Base-by-base conservation (phyloP, 2,797 vertebrate genomes). In the Poeciliopsis infans region DNA sequence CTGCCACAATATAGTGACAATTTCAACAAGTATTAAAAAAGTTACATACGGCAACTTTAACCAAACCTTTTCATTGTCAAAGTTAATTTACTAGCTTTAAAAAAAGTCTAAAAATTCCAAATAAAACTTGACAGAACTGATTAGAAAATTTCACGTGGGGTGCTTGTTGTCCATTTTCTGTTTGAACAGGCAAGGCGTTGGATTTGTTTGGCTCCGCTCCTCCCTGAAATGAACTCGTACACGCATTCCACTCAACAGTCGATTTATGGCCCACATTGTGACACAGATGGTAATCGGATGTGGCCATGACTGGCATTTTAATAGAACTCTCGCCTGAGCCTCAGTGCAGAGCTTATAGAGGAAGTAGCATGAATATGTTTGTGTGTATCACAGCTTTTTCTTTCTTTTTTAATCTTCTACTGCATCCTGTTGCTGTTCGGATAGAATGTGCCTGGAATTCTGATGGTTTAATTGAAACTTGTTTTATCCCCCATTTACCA, bases 381-480 rank as follows among this genome's bases (percentile, higher is more conserved):
- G 55, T 43, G 74, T 64, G 15, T 53, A 77, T 25, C 5, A 76
- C 1, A 0, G 3, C 74, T 45, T 86, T 76, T 23, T 20, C 0
- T 20, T 49, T 7, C 2, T 47, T 51, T 51, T 79, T 73, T 43
- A 11, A 72, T 76, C 76, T 31, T 76, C 53, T 7, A 16, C 79
- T 66, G 83, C 75, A 59, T 82, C 88, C 73, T 72, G 79, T 71
- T 46, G 85, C 81, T 28, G 55, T 79, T 86, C 25, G 0, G 69
- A 51, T 74, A 76, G 53, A 78, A 76, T 91, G 85, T 88, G 86
- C 86, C 83, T 91, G 43, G 86, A 89, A 91, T 93, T 82, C 33
- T 81, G 75, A 88, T 88, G 74, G 0, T 86, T 88, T 90, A 89
- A 92, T 88, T 89, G 82, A 88, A 93, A 86, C 81, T 81, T 79